Conservation (phyloP, 2,113 vertebrate genomes). For the Procavia capensis region DNA sequence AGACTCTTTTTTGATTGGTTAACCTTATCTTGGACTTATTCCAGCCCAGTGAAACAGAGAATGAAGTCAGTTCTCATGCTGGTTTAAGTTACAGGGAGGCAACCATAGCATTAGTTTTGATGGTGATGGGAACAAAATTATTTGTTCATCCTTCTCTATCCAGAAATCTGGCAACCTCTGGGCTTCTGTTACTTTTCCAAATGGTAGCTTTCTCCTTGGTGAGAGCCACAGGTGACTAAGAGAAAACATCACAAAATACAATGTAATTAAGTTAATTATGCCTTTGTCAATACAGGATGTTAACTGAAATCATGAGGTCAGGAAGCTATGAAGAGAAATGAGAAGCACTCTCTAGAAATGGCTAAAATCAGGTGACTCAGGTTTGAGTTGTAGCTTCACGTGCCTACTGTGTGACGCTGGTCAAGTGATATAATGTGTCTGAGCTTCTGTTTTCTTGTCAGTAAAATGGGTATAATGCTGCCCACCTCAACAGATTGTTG, state of each 20-base stretch:
- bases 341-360: neutral
- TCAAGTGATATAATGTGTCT: neutral
- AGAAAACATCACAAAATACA: neutral
- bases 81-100: conserved; percentile 76
- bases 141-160: neutral
- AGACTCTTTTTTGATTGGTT: conserved; percentile 74
- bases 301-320: neutral
- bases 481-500: neutral
- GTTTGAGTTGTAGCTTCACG: neutral
- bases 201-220: neutral
- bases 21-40: conserved; percentile 70
- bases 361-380: neutral
- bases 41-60: conserved; percentile 77
- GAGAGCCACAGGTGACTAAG: conserved; percentile 18
- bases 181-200: neutral
- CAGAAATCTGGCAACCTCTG: neutral
- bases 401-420: neutral
- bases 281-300: neutral
- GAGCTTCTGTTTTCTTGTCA: neutral
- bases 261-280: neutral
- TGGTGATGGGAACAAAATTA: conserved; percentile 39
- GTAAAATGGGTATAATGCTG: too few relatives aligned
- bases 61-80: conserved; percentile 74
- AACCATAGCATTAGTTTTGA: neutral
- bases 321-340: neutral